Conservation (phyloP, 2,113 vertebrate species). For the Vicugna pacos region DNA sequence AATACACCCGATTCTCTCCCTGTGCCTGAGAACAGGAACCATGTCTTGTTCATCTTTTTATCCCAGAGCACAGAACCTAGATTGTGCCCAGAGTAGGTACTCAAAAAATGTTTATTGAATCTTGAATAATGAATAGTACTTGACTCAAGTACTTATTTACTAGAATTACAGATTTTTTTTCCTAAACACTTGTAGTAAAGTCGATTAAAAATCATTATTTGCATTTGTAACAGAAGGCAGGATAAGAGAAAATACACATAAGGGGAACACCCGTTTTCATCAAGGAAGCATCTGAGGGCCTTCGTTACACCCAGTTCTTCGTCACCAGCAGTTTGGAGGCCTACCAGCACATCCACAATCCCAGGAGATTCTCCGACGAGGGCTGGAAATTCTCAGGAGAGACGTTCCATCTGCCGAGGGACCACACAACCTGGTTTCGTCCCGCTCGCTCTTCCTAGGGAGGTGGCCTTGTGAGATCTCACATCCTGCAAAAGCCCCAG, state of each 20-base stretch:
- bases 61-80: conserved; percentile 41
- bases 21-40: neutral
- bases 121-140: conserved; percentile 81
- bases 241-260: neutral
- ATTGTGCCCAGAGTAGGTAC: conserved; percentile 66
- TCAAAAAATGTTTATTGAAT: conserved; percentile 80
- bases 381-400: conserved; percentile 33
- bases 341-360: neutral
- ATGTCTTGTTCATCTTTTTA: conserved; percentile 45
- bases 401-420: neutral
- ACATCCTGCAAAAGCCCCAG: neutral
- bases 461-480: neutral
- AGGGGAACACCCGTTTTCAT: neutral
- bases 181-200: conserved; percentile 58
- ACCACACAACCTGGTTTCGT: neutral
- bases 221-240: conserved; percentile 60
- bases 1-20: neutral
- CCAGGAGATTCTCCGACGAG: conserved; percentile 6
- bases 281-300: neutral
- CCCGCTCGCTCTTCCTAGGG: neutral
- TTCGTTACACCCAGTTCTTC: neutral
- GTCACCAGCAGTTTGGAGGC: conserved; percentile 4
- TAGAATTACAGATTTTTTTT: conserved; percentile 61
- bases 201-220: conserved; percentile 77
- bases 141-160: conserved; percentile 81